Percentiles rank a stretch among this genome's conserved stretches.
phyloP scores from a whole-genome alignment of 2,113 vertebrate genomes.

The Mus musculus region GRCm39 chr8:104824501-104825000 shows the following conservation, averaged over 20 bases:
- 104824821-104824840: background rate
- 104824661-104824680: background rate
- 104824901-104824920: no score
- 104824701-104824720: background rate
- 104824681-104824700: background rate
- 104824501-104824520: background rate
- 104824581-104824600: background rate
- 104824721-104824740: background rate
- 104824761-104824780: background rate
- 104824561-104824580: background rate
- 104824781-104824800: background rate
- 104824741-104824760: background rate
- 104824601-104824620: background rate
- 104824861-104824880: background rate
- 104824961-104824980: background rate
- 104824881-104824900: background rate
- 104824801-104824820: rapidly evolving
- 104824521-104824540: background rate
- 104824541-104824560: background rate
- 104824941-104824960: background rate
- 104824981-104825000: background rate
- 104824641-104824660: background rate
- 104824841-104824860: rapidly evolving
- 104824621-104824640: background rate
- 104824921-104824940: background rate